Evolutionary conservation across 1,140 invertebrate species (phyloP).

Genomic region (Bombus ignitus): DNA sequence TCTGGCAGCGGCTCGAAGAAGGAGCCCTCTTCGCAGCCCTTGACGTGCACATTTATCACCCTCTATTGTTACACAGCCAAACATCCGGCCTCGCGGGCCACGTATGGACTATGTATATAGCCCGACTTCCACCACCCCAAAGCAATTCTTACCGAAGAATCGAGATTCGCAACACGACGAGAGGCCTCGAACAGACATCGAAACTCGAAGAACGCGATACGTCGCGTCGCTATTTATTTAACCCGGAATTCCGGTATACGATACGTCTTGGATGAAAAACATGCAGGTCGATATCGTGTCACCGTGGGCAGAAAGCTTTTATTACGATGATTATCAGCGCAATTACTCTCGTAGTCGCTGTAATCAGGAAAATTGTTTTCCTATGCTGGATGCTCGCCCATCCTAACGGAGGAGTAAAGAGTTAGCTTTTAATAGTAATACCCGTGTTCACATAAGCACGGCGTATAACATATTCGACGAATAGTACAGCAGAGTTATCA

Average conservation of each 20-base stretch:
- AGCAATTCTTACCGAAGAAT: conserved; percentile 60
- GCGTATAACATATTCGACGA: conserved; percentile 43
- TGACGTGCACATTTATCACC: conserved; percentile 79
- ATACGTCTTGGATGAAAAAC: not conserved
- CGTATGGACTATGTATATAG: conserved; percentile 41
- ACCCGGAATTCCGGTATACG: too few species aligned
- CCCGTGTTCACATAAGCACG: conserved; percentile 19
- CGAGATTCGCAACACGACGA: conserved; percentile 72
- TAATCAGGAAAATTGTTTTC: conserved; percentile 41
- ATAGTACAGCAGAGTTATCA: conserved; percentile 18
- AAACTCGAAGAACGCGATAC: not conserved
- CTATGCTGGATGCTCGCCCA: not conserved
- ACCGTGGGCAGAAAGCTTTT: not conserved
- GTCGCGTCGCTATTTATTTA: not conserved
- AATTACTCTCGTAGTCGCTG: not conserved
- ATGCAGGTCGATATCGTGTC: not conserved
- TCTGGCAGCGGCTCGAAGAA: conserved; percentile 68
- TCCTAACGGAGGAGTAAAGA: conserved; percentile 15
- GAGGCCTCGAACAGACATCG: not conserved
- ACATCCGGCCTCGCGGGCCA: conserved; percentile 77
- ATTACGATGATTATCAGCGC: conserved; percentile 14
- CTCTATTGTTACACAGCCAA: conserved; percentile 77
- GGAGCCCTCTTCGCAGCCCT: conserved; percentile 69
- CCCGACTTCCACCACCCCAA: conserved; percentile 19
- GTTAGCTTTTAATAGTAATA: conserved; percentile 43